Evolutionary conservation across 64 coral and sea anemone species (phyloP), one percentile per base, ranked within the genome.

Genomic region (Cladopsammia gracilis): DNA sequence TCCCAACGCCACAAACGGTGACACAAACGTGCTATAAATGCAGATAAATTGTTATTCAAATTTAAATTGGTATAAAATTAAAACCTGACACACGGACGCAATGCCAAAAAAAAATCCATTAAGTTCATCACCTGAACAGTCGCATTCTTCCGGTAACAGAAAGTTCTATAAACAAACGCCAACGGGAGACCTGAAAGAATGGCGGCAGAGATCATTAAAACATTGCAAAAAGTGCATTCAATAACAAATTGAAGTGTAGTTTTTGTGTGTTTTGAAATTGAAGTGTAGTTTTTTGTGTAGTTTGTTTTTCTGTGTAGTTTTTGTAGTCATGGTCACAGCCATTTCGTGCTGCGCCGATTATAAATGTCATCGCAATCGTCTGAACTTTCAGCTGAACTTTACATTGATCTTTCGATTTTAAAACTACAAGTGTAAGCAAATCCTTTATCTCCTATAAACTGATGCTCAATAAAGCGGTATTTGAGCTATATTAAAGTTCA

Each of bases 161-260:
- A 22, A n/a, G 85, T 8, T 56, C 91, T 53, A 25, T 93, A 93
- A 19, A 87, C 8, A 62, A 93, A 57, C 1, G 91, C 70, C 16
- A 93, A 48, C 5, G 91, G 91, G 20, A 86, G 87, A 76, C 71
- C 91, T 93, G 25, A 57, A 66, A 52, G 50, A 86, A 70, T 24
- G 34, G 3, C 10, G 25, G 2, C 22, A 62, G 64, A 10, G 25
- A 8, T 45, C 19, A 82, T 22, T 16, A 45, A 64, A 15, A 34
- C 5, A 26, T 20, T 47, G 15, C 58, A 45, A 20, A 20, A 5
- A 75, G 12, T 47, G 4, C 48, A 13, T 51, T 49, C 4, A 75
- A 13, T 10, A 7, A 57, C 7, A 57, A 10, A 57, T 57, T 10
- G 54, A 57, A 10, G 3, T 44, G 10, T 68, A 68, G 14, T 44